These are phyloP conservation scores for Calycopis cecrops DNA, from an alignment of 1,140 invertebrate species.

Conservation along the genomic window DNA sequence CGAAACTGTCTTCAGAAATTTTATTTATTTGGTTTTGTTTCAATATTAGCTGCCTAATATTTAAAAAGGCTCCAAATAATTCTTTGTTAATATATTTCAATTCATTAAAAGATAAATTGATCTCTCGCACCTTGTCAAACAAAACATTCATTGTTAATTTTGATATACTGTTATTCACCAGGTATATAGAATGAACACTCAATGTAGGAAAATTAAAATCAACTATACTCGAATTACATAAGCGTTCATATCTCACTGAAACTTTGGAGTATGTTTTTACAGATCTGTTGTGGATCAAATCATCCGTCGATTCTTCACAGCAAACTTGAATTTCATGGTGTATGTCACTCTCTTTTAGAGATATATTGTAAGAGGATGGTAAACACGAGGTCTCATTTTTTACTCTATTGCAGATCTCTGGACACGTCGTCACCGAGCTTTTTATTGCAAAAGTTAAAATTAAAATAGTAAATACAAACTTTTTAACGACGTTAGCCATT, in stretches of 20 bases:
- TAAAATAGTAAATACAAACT: conserved; percentile 53
- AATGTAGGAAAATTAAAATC: conserved; percentile 45
- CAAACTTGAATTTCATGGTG: conserved; percentile 37
- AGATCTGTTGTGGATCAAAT: conserved; percentile 26
- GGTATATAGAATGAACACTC: conserved; percentile 48
- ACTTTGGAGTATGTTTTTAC: conserved; percentile 47
- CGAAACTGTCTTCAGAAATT: conserved; percentile 66
- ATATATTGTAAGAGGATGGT: conserved; percentile 53
- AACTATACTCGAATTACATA: conserved; percentile 48
- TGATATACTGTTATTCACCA: conserved; percentile 60
- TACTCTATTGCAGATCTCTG: conserved; percentile 40
- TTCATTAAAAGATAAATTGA: conserved; percentile 67
- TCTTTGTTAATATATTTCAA: conserved; percentile 55
- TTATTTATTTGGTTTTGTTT: conserved; percentile 57
- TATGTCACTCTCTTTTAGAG: conserved; percentile 46
- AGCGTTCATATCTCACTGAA: conserved; percentile 32
- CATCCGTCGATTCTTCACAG: conserved; percentile 42
- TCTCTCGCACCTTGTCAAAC: conserved; percentile 46
- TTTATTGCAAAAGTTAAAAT: conserved; percentile 46
- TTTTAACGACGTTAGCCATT: conserved; percentile 53
- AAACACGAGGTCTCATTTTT: conserved; percentile 37
- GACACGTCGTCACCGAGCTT: conserved; percentile 43
- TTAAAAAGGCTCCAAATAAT: conserved; percentile 53
- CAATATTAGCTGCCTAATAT: conserved; percentile 61
- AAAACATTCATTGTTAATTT: conserved; percentile 48